These are phyloP conservation scores for Mesocentrotus franciscanus DNA, from an alignment of 53 echinoderm and acorn worm species.

Conservation along the genomic window DNA sequence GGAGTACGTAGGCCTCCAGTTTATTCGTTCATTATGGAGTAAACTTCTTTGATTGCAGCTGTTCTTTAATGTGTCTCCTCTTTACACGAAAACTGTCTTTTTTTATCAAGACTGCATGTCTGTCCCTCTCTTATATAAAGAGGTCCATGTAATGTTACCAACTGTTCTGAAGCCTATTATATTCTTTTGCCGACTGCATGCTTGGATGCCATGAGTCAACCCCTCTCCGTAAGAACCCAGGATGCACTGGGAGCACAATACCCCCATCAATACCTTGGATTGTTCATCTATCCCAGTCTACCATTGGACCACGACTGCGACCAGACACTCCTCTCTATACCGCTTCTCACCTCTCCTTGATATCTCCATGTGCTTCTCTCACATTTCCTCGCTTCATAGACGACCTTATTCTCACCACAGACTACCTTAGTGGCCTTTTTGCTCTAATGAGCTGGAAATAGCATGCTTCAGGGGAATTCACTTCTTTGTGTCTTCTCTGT, in stretches of 20 bases:
- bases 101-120: too few species aligned
- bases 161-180: constrained; percentile 43
- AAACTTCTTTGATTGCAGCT: neutral
- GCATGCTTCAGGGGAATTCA: constrained; percentile 16
- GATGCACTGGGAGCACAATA: constrained; percentile 45
- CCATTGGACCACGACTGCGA: neutral
- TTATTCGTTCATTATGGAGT: too few species aligned
- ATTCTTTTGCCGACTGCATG: constrained; percentile 16
- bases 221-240: neutral
- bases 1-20: too few species aligned
- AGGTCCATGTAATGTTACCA: constrained; percentile 13
- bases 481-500: neutral
- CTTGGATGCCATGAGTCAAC: constrained; percentile 29
- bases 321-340: neutral
- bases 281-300: neutral
- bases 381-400: neutral
- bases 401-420: neutral
- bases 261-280: neutral
- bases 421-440: neutral
- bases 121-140: neutral
- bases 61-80: neutral
- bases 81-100: too few species aligned
- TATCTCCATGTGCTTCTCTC: neutral
- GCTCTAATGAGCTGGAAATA: constrained; percentile 31
- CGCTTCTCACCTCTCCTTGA: neutral